phyloP scores from a whole-genome alignment of 2,888 invertebrate species.

The Volucella inflata region DNA sequence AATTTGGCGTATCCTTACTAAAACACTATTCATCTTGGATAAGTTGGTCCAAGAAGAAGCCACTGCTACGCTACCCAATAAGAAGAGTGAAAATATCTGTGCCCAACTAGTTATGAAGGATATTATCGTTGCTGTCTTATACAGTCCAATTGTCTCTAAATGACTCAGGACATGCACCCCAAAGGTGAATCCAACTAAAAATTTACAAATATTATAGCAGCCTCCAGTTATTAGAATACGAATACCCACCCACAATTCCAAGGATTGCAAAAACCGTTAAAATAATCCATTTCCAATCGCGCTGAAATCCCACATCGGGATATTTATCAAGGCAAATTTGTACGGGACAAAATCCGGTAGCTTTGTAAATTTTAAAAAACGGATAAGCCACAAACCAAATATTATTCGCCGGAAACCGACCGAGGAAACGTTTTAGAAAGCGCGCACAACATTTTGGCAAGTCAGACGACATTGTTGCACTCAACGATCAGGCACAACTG shows the following conservation, averaged over 20 bases:
- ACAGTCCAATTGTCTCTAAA: constrained; percentile 45
- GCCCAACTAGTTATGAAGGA: constrained; percentile 78
- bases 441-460: constrained; percentile 37
- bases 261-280: constrained; percentile 55
- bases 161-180: constrained; percentile 74
- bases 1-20: constrained; percentile 76
- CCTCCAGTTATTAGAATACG: neutral
- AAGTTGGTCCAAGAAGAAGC: constrained; percentile 77
- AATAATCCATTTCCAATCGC: constrained; percentile 65
- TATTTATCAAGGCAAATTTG: constrained; percentile 67
- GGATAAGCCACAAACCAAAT: constrained; percentile 78
- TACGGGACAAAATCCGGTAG: constrained; percentile 78
- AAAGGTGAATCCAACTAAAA: constrained; percentile 76
- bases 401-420: constrained; percentile 59
- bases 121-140: constrained; percentile 73
- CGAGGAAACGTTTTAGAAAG: constrained; percentile 44
- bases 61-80: constrained; percentile 75
- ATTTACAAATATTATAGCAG: neutral
- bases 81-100: constrained; percentile 77
- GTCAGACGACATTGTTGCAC: constrained; percentile 59
- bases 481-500: neutral
- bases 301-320: constrained; percentile 57
- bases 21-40: constrained; percentile 68
- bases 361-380: constrained; percentile 78
- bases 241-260: constrained; percentile 72